Evolutionary conservation across 2,113 vertebrate species (phyloP).

Genomic region (Theropithecus gelada): DNA sequence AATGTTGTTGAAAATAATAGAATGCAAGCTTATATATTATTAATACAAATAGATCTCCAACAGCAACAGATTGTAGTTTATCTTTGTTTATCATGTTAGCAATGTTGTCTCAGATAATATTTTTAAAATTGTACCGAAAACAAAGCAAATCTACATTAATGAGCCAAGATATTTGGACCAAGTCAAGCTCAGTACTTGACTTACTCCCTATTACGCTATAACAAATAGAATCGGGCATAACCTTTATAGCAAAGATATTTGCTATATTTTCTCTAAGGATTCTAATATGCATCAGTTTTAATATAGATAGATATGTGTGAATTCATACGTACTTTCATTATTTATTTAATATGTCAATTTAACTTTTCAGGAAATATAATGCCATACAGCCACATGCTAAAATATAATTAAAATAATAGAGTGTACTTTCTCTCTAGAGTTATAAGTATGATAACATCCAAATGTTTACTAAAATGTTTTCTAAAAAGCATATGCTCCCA

Average conservation of each 20-base stretch:
- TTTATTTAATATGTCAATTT: slow-evolving; percentile 25
- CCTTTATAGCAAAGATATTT: neutral
- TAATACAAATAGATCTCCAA: slow-evolving; percentile 61
- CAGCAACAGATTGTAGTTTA: slow-evolving; percentile 34
- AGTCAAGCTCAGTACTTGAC: neutral
- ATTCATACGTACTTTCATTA: neutral
- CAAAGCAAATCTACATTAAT: slow-evolving; percentile 49
- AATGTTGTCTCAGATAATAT: slow-evolving; percentile 51
- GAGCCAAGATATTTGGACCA: neutral
- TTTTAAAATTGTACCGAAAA: slow-evolving; percentile 58
- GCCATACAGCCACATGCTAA: slow-evolving; percentile 46
- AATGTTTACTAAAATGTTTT: slow-evolving; percentile 66
- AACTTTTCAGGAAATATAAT: slow-evolving; percentile 4
- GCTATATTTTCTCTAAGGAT: neutral
- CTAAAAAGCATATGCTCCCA: slow-evolving; percentile 70
- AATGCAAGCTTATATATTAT: slow-evolving; percentile 45
- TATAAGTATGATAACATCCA: slow-evolving; percentile 66
- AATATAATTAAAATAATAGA: slow-evolving; percentile 74
- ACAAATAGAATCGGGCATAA: neutral
- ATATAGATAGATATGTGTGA: neutral
- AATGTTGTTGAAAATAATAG: slow-evolving; percentile 63
- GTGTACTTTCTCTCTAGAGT: slow-evolving; percentile 65
- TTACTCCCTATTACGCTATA: neutral
- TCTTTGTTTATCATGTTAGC: slow-evolving; percentile 39
- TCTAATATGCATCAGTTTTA: neutral